Evolutionary conservation across 2,113 vertebrate genomes (phyloP), one percentile per base, ranked within the genome.

Genomic region (Gallinago media): DNA sequence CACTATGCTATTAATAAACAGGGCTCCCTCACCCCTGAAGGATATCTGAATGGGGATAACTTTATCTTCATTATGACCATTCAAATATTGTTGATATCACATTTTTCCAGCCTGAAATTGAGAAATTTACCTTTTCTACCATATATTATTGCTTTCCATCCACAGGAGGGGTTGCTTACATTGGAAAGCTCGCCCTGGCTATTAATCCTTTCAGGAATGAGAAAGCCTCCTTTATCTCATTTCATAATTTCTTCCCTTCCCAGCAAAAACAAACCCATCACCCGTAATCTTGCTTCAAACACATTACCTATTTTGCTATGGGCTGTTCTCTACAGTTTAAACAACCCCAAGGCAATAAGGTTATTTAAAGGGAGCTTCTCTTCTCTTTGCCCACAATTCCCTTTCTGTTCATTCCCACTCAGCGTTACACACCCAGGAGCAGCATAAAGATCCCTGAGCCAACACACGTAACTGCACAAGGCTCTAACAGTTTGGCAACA

Each of bases 281-380:
- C 59, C 90, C 65, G 67, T 55, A 88, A 86, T 83, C 82, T 81
- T 67, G 70, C 90, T 85, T 91, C 90, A 80, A 56, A 82, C 66
- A 56, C 81, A 23, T 72, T 61, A 78, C 31, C n/a, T 70, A 1
- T 70, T 73, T 85, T 71, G 36, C 82, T 59, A 71, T 6, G 38
- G 17, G 55, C 56, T 89, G 12, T 25, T 84, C 91, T 86, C 83
- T 38, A 36, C 25, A 56, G 50, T 52, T 95, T 89, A 59, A 95
- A 94, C 50, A 80, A 86, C 79, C 83, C 59, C 65, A 55, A 36
- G 74, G 71, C 49, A 92, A 65, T 68, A 52, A 80, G 44, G 70
- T 40, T 86, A 92, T 85, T 94, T 72, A 61, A 65, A 92, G 42
- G 0, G 2, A 86, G 68, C 78, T 61, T 29, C 52, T 40, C 21